Conservation (phyloP, 2,797 vertebrate species). For the Falco naumanni region DNA sequence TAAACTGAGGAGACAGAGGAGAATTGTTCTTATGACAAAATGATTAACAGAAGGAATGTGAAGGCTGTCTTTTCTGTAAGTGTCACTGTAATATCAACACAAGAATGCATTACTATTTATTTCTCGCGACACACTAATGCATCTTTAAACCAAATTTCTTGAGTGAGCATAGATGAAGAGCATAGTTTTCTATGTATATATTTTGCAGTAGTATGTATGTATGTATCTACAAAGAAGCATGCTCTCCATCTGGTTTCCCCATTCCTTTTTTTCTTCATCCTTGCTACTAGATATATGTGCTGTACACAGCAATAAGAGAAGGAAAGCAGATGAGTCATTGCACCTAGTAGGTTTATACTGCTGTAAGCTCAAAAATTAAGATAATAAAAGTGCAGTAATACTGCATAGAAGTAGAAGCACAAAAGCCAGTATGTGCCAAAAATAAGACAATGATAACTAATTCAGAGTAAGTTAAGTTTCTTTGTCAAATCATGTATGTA, state of each 20-base stretch:
- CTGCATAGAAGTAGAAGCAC: not conserved
- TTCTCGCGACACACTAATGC: not conserved
- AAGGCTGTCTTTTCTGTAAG: not conserved
- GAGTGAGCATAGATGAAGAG: not conserved
- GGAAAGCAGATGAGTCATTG: not conserved
- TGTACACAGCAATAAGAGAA: not conserved
- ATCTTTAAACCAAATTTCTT: not conserved
- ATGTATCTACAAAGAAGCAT: not conserved
- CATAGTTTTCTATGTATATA: not conserved
- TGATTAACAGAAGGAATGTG: not conserved
- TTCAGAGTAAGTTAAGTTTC: not conserved
- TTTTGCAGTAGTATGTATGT: not conserved
- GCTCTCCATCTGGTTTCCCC: not conserved
- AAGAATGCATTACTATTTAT: not conserved
- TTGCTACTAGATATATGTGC: not conserved
- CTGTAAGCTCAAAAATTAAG: not conserved
- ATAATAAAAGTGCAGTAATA: not conserved
- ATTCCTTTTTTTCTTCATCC: not conserved
- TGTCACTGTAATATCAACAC: not conserved
- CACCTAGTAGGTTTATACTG: not conserved
- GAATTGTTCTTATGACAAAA: not conserved
- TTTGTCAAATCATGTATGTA: not conserved
- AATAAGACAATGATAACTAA: not conserved
- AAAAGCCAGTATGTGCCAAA: not conserved
- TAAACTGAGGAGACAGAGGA: not conserved